These are phyloP conservation scores for Ataeniobius toweri DNA, from an alignment of 2,797 vertebrate species.

Conservation along the genomic window DNA sequence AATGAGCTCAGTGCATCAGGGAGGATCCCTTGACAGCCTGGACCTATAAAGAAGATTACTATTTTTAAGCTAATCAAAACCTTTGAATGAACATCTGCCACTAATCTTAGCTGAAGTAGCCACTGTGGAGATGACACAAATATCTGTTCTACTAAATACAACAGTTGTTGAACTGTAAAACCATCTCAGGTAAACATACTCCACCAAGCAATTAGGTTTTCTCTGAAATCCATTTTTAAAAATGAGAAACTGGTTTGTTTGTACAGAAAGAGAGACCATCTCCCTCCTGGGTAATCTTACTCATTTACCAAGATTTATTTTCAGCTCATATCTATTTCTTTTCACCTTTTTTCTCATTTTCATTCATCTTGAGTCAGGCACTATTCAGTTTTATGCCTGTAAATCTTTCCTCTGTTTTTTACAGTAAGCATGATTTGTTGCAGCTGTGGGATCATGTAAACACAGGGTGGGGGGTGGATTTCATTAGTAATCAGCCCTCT, in stretches of 20 bases:
- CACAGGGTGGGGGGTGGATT: constrained; percentile 9
- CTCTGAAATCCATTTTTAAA: not conserved
- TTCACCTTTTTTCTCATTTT: not conserved
- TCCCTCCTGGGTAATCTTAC: constrained; percentile 13
- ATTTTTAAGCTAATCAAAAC: not conserved
- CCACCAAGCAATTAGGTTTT: not conserved
- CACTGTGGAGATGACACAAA: not conserved
- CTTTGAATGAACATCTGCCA: not conserved
- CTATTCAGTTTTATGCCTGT: constrained; percentile 19
- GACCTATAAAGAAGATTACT: not conserved
- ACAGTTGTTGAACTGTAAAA: not conserved
- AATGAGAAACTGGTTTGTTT: constrained; percentile 1
- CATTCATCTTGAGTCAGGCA: constrained; percentile 6
- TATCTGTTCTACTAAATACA: not conserved
- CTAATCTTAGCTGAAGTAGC: not conserved
- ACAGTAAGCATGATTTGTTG: constrained; percentile 17
- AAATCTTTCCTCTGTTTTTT: constrained; percentile 24
- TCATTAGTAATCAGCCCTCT: constrained; percentile 34
- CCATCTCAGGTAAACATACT: not conserved
- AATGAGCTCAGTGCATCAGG: not conserved
- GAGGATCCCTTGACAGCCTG: constrained; percentile 1
- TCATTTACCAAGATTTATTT: constrained; percentile 31
- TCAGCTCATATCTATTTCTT: not conserved
- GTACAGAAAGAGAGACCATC: not conserved
- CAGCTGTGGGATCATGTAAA: constrained; percentile 32